Percentiles rank a stretch among this genome's conserved stretches.
These are phyloP conservation scores for Choloepus didactylus DNA, from an alignment of 2,797 vertebrate species.

Conservation along the genomic window DNA sequence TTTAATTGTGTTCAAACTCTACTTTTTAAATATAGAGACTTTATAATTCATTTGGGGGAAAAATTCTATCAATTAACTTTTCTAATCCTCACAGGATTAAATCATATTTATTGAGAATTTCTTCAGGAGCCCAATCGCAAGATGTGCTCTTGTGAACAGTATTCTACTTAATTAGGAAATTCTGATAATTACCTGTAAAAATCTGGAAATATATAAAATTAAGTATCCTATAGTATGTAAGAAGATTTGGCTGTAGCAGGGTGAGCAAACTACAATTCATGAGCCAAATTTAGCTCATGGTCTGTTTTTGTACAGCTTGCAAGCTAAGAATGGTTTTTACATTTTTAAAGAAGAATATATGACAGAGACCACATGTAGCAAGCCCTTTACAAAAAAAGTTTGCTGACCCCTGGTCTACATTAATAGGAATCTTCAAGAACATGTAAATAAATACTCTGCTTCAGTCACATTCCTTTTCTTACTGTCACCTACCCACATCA, in stretches of 20 bases:
- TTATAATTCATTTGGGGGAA: conserved; percentile 4
- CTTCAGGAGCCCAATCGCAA: background rate
- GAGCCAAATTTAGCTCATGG: background rate
- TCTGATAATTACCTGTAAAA: background rate
- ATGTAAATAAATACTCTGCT: background rate
- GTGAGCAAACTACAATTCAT: background rate
- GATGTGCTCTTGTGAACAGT: background rate
- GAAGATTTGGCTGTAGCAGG: background rate
- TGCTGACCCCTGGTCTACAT: background rate
- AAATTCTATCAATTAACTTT: background rate
- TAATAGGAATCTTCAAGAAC: background rate
- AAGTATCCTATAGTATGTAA: background rate
- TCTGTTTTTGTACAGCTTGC: background rate
- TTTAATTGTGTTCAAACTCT: background rate
- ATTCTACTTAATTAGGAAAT: conserved; percentile 34
- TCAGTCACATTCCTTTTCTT: background rate
- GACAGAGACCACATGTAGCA: background rate
- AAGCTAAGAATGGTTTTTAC: background rate
- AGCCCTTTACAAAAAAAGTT: background rate
- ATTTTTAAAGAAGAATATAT: conserved; percentile 36
- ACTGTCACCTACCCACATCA: background rate
- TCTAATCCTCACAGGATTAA: conserved; percentile 23
- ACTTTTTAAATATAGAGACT: conserved; percentile 49
- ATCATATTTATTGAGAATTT: background rate
- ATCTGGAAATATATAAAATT: conserved; percentile 2